A percentile compares a stretch with the other conserved stretches of the same genome.
Evolutionary conservation across 1,140 invertebrate genomes (phyloP).

Genomic region (Drosophila ironensis): DNA sequence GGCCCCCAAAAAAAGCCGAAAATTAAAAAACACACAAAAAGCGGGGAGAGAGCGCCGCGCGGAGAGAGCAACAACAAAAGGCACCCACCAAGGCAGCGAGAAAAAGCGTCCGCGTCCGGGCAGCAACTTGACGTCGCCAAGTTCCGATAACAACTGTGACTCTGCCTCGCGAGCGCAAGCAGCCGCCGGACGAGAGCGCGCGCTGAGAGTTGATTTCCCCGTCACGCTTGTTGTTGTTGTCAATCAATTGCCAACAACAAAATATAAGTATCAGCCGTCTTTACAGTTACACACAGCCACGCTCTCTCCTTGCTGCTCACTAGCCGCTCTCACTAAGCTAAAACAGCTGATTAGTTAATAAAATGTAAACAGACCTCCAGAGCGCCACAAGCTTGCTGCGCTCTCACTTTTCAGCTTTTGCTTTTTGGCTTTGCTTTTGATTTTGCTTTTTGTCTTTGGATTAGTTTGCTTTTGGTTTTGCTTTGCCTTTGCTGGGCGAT

Average conservation of each 20-base stretch:
- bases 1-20: conserved; percentile 13
- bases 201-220: background rate
- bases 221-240: conserved; percentile 35
- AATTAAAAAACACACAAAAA: conserved; percentile 4
- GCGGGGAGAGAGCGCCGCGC: conserved; percentile 21
- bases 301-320: conserved; percentile 11
- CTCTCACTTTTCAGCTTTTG: conserved; percentile 41
- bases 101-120: conserved; percentile 43
- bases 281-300: conserved; percentile 42
- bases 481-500: conserved; percentile 7
- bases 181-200: background rate
- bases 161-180: too few relatives aligned
- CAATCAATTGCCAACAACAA: conserved; percentile 75
- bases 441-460: too few relatives aligned
- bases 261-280: conserved; percentile 37
- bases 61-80: conserved; percentile 22
- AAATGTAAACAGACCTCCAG: conserved; percentile 70
- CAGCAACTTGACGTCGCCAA: conserved; percentile 59
- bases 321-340: conserved; percentile 47
- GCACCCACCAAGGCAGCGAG: conserved; percentile 27
- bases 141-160: conserved; percentile 65
- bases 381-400: conserved; percentile 52
- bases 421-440: conserved; percentile 1
- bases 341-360: conserved; percentile 66
- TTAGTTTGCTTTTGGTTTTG: conserved; percentile 10